Conservation (phyloP, 37 sponge, comb jelly and placozoan species). For the Halichondria panicea region DNA sequence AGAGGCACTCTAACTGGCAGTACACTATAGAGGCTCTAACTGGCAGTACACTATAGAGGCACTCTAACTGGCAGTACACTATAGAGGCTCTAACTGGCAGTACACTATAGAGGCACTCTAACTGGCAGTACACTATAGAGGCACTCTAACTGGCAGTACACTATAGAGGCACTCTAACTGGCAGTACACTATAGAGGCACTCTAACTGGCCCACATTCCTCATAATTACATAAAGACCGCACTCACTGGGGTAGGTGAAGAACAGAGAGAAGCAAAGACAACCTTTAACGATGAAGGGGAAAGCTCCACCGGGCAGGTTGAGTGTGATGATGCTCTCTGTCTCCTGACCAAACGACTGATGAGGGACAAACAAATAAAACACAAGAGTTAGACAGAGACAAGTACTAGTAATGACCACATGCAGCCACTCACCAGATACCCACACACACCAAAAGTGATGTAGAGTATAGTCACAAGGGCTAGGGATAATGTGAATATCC, state of each 20-base stretch:
- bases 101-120: too few relatives aligned
- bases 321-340: constrained; percentile 89
- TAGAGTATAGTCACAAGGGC: constrained; percentile 66
- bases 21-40: too few relatives aligned
- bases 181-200: too few relatives aligned
- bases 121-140: too few relatives aligned
- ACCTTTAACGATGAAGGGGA: constrained; percentile 82
- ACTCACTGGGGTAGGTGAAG: constrained; percentile 95
- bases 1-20: too few relatives aligned
- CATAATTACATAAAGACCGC: too few relatives aligned
- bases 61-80: too few relatives aligned
- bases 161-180: too few relatives aligned
- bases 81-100: too few relatives aligned
- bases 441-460: constrained; percentile 87
- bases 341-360: constrained; percentile 78
- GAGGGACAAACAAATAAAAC: not conserved
- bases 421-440: constrained; percentile 79
- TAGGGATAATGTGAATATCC: constrained; percentile 71
- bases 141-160: too few relatives aligned
- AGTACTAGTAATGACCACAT: not conserved
- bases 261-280: constrained; percentile 92
- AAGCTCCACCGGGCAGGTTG: constrained; percentile 68
- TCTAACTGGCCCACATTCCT: too few relatives aligned
- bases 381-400: not conserved
- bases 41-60: too few relatives aligned